phyloP scores from a whole-genome alignment of 2,113 vertebrate genomes.

The Sceloporus tristichus region DNA sequence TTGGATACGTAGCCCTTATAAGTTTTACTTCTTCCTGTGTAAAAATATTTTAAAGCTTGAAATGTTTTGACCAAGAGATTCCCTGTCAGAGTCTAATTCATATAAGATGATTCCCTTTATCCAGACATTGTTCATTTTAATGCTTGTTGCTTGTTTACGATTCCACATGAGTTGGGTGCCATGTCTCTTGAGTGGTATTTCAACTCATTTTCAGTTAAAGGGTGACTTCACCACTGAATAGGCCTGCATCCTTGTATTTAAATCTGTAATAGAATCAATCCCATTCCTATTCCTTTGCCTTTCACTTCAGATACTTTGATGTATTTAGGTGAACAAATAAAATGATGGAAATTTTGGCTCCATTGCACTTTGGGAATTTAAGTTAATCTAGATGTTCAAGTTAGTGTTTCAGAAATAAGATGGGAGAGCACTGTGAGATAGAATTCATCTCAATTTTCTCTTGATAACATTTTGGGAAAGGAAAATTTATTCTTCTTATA shows the following conservation, averaged over 20 bases:
- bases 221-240: no score
- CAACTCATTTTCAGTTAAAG: no score
- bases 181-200: no score
- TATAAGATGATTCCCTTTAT: no score
- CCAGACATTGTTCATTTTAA: no score
- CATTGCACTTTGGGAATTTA: constrained; percentile 49
- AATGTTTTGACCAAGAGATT: no score
- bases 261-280: background rate
- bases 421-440: constrained; percentile 45
- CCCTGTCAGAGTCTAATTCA: no score
- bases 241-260: background rate
- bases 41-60: background rate
- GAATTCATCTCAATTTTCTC: constrained; percentile 62
- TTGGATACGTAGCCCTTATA: background rate
- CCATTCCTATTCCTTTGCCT: constrained; percentile 37
- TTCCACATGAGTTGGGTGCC: no score
- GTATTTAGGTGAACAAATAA: background rate
- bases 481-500: constrained; percentile 38
- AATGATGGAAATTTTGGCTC: constrained; percentile 37
- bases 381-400: constrained; percentile 47
- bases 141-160: no score
- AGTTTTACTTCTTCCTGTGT: background rate
- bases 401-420: constrained; percentile 59
- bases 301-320: background rate
- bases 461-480: constrained; percentile 21